Evolutionary conservation across 2,797 vertebrate species (phyloP), one percentile per base, ranked within the genome.

Genomic region (Lepus townsendii): DNA sequence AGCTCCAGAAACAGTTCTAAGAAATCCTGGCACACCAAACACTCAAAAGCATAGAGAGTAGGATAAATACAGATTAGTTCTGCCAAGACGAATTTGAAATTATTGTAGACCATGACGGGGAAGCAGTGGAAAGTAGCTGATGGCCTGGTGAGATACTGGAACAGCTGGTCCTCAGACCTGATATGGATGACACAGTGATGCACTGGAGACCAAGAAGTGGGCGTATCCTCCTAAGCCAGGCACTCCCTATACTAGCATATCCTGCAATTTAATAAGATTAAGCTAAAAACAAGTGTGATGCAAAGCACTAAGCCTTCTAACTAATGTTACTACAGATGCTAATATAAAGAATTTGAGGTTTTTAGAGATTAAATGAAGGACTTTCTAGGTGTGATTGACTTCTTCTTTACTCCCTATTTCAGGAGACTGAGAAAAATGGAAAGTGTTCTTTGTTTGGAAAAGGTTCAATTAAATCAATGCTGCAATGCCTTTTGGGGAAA

Each of bases 391-490:
- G 27, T 24, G 11, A 20, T 32, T 95, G 7, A 65, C 82, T 87
- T 94, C 52, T 76, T 22, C 22, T 71, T 84, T 90, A 27, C 50
- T 71, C 38, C 76, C 2, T 24, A 73, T 22, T 92, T 83, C 62
- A 90, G 66, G 66, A 91, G 57, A 85, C 47, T 30, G 42, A 83
- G 77, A 86, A 86, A 96, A 96, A 96, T 72, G 0, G 24, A 63
- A 24, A 72, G 42, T 30, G 26, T 65, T 96, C 83, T 83, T 32
- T 79, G 12, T 93, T 65, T 66, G 82, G 32, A 65, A 96, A 89
- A 96, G 83, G 63, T 94, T 96, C 30, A 84, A 94, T 96, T 85
- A 95, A 69, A 97, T 96, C 22, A 65, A 72, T 82, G 75, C 72
- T 2, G 62, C 52, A 27, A 78, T 65, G 66, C 88, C 90, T 95